A percentile compares a stretch with the other conserved stretches of the same genome.
phyloP scores from a whole-genome alignment of 2,888 invertebrate genomes.

The Megamerina dolium region DNA sequence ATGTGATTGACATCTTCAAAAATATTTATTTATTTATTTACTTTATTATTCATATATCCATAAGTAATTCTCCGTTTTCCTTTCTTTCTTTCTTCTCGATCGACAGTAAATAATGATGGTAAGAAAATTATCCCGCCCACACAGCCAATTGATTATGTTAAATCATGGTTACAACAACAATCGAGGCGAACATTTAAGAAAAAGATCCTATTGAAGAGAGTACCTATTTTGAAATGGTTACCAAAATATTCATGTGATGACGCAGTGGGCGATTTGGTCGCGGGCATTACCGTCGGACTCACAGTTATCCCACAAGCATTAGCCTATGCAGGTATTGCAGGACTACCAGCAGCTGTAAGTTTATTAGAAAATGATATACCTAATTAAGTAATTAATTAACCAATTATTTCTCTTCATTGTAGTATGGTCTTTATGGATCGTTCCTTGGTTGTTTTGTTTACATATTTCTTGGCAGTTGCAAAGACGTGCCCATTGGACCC shows the following conservation, averaged over 20 bases:
- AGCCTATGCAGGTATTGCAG: constrained; percentile 75
- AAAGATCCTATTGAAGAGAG: constrained; percentile 64
- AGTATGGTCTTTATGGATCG: constrained; percentile 90
- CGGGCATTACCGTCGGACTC: constrained; percentile 86
- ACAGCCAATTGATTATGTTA: constrained; percentile 35
- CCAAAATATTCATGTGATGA: constrained; percentile 66
- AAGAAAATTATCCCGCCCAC: constrained; percentile 43
- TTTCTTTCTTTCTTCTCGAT: too few relatives aligned
- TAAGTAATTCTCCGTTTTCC: too few relatives aligned
- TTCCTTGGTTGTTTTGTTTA: constrained; percentile 80
- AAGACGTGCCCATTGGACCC: constrained; percentile 88
- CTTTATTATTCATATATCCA: too few relatives aligned
- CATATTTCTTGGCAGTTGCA: constrained; percentile 84
- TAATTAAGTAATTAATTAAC: not conserved
- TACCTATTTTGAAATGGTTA: constrained; percentile 73
- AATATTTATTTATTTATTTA: too few relatives aligned
- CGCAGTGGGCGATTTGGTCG: constrained; percentile 80
- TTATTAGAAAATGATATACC: not conserved
- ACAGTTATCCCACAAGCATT: constrained; percentile 89
- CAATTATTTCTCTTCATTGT: constrained; percentile 30
- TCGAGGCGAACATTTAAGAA: constrained; percentile 55
- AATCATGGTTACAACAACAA: constrained; percentile 50
- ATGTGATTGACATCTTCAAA: too few relatives aligned
- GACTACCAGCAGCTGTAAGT: constrained; percentile 63
- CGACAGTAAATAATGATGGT: constrained; percentile 53